Conservation (phyloP, 2,888 invertebrate genomes). For the Lasioglossum leucozonium region DNA sequence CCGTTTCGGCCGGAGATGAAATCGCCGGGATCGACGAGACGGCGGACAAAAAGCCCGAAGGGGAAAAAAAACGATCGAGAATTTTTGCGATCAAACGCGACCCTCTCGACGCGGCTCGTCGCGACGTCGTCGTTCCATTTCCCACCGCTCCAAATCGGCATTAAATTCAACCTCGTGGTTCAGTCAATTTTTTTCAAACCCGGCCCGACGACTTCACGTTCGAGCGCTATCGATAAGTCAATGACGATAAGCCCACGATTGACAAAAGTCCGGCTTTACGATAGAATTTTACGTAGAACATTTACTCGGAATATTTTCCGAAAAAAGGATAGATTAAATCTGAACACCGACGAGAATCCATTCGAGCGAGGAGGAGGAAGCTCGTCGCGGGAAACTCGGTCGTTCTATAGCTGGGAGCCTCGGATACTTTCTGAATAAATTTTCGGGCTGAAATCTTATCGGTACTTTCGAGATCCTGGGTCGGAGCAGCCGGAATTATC, state of each 20-base stretch:
- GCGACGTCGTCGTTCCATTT: constrained; percentile 39
- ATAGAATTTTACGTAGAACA: background rate
- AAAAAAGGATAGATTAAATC: constrained; percentile 34
- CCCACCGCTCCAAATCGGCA: constrained; percentile 29
- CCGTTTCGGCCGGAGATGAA: constrained; percentile 11
- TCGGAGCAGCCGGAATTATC: constrained; percentile 25
- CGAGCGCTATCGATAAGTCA: constrained; percentile 29
- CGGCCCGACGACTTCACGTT: constrained; percentile 5
- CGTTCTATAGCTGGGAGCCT: constrained; percentile 14
- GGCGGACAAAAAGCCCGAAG: background rate
- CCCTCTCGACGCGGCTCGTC: constrained; percentile 23
- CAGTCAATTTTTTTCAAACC: constrained; percentile 23
- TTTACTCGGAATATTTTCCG: constrained; percentile 40
- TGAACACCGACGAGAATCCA: background rate
- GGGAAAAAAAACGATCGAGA: constrained; percentile 9
- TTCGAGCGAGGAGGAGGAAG: background rate
- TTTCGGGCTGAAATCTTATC: constrained; percentile 42
- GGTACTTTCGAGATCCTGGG: constrained; percentile 12
- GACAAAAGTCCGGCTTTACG: background rate
- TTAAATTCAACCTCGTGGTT: constrained; percentile 58
- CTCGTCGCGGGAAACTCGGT: background rate
- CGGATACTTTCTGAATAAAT: constrained; percentile 42
- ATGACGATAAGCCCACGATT: background rate
- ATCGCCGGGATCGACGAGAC: constrained; percentile 13
- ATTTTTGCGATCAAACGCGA: constrained; percentile 30